A percentile compares a stretch with the other conserved stretches of the same genome.
phyloP scores from a whole-genome alignment of 1,140 invertebrate species.

The Dufourea novaeangliae region DNA sequence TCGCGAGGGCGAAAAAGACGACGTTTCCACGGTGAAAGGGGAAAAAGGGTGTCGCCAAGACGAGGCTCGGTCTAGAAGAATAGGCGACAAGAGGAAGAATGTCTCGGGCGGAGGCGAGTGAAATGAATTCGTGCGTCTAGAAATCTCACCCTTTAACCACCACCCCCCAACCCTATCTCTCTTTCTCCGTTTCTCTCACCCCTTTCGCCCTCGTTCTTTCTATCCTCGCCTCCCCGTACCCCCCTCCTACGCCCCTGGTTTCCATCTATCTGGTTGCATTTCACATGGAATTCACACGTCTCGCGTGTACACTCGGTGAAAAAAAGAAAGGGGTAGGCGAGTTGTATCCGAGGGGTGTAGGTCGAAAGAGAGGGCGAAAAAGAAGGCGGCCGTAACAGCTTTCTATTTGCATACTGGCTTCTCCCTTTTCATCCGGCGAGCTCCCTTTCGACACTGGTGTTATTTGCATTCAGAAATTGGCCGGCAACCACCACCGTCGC shows the following conservation, averaged over 20 bases:
- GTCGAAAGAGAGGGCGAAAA: conserved; percentile 65
- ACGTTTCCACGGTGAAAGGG: conserved; percentile 39
- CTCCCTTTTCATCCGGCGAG: conserved; percentile 62
- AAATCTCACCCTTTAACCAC: background rate
- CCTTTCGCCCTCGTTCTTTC: background rate
- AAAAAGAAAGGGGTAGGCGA: conserved; percentile 61
- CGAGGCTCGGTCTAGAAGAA: conserved; percentile 37
- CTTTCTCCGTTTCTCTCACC: background rate
- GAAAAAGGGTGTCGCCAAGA: conserved; percentile 47
- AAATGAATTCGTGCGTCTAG: conserved; percentile 52
- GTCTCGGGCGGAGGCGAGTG: conserved; percentile 29
- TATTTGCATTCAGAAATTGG: conserved; percentile 83
- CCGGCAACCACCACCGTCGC: conserved; percentile 71
- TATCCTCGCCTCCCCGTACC: conserved; percentile 5
- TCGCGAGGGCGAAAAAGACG: conserved; percentile 41
- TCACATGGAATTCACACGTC: conserved; percentile 71
- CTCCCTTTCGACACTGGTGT: conserved; percentile 75
- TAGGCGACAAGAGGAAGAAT: conserved; percentile 48
- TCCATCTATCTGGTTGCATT: conserved; percentile 53
- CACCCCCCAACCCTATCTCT: background rate
- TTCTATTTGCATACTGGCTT: conserved; percentile 81
- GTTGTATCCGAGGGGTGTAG: conserved; percentile 61
- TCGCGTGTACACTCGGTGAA: conserved; percentile 66
- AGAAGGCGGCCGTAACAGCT: conserved; percentile 78
- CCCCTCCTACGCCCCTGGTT: conserved; percentile 9